phyloP scores from a whole-genome alignment of 1,140 invertebrate species.

The Eriosoma lanigerum region DNA sequence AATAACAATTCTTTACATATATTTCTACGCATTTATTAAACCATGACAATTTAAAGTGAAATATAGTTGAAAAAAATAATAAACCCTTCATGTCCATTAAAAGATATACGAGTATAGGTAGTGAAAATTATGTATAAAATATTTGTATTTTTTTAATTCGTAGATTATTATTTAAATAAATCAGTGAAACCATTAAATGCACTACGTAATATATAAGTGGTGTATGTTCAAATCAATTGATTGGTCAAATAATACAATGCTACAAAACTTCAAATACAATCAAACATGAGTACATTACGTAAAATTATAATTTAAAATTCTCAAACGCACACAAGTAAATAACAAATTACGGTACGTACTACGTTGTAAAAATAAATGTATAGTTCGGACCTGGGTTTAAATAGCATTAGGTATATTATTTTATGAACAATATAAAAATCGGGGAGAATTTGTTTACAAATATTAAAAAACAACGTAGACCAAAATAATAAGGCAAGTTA shows the following conservation, averaged over 20 bases:
- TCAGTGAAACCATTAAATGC: no score
- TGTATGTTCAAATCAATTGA: neutral
- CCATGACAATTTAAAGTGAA: neutral
- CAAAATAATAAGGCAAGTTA: neutral
- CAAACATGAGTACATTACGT: constrained; percentile 16
- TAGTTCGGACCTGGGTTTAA: neutral
- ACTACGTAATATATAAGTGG: no score
- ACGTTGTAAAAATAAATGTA: no score
- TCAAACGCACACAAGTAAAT: constrained; percentile 5
- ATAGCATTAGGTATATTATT: neutral
- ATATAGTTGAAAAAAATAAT: neutral
- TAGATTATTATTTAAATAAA: no score
- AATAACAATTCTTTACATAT: constrained; percentile 20
- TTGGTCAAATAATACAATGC: neutral
- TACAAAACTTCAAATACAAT: neutral
- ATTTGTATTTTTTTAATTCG: no score
- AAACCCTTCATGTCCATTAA: no score
- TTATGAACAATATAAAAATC: constrained; percentile 22
- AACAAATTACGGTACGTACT: no score
- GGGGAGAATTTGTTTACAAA: constrained; percentile 21
- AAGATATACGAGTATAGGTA: no score
- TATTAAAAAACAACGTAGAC: neutral
- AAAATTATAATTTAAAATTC: neutral
- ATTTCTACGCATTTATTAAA: neutral
- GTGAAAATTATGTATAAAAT: no score